Evolutionary conservation across 2,113 vertebrate genomes (phyloP), one percentile per base, ranked within the genome.

Genomic region (Gasterosteus aculeatus): DNA sequence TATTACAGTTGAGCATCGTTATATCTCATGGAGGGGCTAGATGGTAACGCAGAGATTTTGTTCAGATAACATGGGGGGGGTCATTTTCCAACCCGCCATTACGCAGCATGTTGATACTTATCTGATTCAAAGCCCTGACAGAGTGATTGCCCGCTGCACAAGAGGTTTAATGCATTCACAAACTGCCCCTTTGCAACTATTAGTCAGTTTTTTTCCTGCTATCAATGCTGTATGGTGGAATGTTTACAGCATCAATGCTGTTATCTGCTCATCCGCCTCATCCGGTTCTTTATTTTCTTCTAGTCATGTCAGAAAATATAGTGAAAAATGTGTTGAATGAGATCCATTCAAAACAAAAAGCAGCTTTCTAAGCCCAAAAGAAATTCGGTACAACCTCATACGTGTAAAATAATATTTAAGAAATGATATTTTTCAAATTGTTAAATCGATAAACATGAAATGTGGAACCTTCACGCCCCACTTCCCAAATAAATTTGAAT

Each of bases 1-100:
- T 90, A 85, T 89, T 90, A 90, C 90, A 91, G 86, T 31, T 19
- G 64, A 88, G 82, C 75, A 79, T 90, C 89, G 91, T 92, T 84
- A 88, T 82, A 61, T 72, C 74, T 78, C 77, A n/a, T 66, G 62
- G 81, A 77, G 67, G 72, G 73, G 60, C 22, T 73, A 75, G 66
- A 74, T 88, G 84, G 88, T 91, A 85, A 81, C 41, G 44, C 84
- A 47, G 85, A 88, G 81, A 91, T 80, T 53, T 57, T 58, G 33
- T 77, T 15, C 54, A 33, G 78, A 69, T 77, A 69, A 71, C 77
- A 66, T 49, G 78, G 81, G 73, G 72, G 44, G 73, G 72, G 44
- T 76, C 7, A 77, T 78, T 80, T 69, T 77, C 61, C 72, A 83
- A 80, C 56, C 69, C 29, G 12, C 56, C 63, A 75, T 90, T 87